Percentiles rank a stretch among this genome's conserved stretches.
These are phyloP conservation scores for Tupiocoris notatus DNA, from an alignment of 2,888 invertebrate genomes.

Conservation along the genomic window DNA sequence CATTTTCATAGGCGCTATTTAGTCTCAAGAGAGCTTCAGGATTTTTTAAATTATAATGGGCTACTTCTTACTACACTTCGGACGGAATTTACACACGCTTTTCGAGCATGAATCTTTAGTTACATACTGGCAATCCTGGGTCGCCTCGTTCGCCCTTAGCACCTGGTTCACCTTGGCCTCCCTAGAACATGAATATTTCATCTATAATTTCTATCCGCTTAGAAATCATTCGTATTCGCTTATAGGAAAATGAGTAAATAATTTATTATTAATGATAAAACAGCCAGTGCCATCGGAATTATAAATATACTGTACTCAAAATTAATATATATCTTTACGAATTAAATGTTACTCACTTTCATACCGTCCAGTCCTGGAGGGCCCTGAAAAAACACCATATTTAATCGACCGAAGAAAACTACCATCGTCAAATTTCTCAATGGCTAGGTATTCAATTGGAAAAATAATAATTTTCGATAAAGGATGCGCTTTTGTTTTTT, in stretches of 20 bases:
- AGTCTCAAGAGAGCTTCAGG: too few species aligned
- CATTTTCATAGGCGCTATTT: too few species aligned
- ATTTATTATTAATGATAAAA: not conserved
- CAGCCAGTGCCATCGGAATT: not conserved
- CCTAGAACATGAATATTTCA: conserved; percentile 58
- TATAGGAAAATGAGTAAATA: not conserved
- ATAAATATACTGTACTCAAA: not conserved
- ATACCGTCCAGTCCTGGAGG: conserved; percentile 92
- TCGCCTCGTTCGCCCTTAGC: conserved; percentile 90
- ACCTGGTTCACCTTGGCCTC: conserved; percentile 89
- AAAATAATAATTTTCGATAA: too few species aligned
- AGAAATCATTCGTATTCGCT: conserved; percentile 23
- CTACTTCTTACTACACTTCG: too few species aligned
- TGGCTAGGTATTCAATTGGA: too few species aligned
- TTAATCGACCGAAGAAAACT: not conserved
- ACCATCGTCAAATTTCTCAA: not conserved
- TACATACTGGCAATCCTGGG: conserved; percentile 86
- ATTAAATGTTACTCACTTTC: conserved; percentile 73
- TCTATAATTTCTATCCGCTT: too few species aligned
- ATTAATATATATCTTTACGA: too few species aligned
- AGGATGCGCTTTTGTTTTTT: too few species aligned
- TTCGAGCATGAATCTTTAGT: not conserved
- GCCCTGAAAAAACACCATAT: conserved; percentile 63
- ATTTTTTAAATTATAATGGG: too few species aligned
- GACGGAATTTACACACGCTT: too few species aligned